These are phyloP conservation scores for Takifugu flavidus DNA, from an alignment of 2,113 vertebrate species.

Conservation along the genomic window DNA sequence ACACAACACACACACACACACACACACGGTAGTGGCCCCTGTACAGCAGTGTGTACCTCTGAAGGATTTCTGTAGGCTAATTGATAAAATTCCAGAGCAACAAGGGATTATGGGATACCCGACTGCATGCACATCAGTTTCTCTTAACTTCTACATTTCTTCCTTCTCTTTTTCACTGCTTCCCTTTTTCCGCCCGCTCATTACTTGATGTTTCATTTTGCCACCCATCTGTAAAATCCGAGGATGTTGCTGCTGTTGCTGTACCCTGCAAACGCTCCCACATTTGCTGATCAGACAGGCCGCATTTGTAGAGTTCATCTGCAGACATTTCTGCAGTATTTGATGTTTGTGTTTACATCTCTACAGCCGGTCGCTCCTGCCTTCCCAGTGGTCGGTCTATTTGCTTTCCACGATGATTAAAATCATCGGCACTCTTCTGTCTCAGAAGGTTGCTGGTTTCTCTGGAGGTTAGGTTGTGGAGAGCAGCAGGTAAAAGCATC, in stretches of 20 bases:
- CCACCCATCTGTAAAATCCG: neutral
- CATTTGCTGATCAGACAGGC: too few relatives aligned
- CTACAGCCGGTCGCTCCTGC: too few relatives aligned
- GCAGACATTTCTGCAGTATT: too few relatives aligned
- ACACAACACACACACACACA: constrained; percentile 8
- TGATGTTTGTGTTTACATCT: too few relatives aligned
- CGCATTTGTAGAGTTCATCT: too few relatives aligned
- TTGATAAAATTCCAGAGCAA: constrained; percentile 10
- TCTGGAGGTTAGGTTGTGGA: constrained; percentile 3
- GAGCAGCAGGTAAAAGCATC: constrained; percentile 18
- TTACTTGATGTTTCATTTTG: neutral
- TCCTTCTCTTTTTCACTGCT: neutral
- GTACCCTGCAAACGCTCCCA: too few relatives aligned
- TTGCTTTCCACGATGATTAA: too few relatives aligned
- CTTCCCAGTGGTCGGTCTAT: too few relatives aligned
- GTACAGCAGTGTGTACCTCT: neutral
- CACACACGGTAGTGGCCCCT: constrained; percentile 32
- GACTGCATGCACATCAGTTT: neutral
- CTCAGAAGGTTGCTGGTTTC: neutral
- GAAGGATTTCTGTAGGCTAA: constrained; percentile 1
- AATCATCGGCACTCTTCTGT: too few relatives aligned
- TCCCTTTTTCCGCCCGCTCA: neutral
- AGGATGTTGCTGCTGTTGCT: too few relatives aligned
- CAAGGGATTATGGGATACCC: constrained; percentile 8
- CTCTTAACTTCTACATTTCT: neutral